These are phyloP conservation scores for Orthonyx spaldingii DNA, from an alignment of 2,113 vertebrate genomes.

Conservation along the genomic window DNA sequence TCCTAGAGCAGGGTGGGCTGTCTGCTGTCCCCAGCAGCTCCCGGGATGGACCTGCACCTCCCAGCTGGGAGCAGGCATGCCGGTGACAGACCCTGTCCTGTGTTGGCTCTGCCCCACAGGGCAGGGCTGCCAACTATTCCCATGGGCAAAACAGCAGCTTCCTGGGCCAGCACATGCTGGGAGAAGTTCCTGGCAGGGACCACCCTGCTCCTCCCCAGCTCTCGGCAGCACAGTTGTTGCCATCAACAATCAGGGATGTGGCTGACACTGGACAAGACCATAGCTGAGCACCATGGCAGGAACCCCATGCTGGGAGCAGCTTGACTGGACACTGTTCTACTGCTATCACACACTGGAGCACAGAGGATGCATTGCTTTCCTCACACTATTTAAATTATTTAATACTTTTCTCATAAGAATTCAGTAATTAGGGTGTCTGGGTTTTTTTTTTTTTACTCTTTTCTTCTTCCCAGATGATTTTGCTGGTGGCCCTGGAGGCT, in stretches of 20 bases:
- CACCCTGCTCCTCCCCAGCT: neutral
- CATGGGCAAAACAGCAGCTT: neutral
- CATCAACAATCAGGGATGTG: neutral
- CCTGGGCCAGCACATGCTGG: neutral
- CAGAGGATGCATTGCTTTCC: neutral
- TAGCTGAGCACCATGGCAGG: neutral
- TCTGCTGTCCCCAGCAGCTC: neutral
- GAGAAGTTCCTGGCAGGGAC: neutral
- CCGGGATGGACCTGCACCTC: neutral
- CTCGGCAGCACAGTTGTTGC: neutral
- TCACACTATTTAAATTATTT: constrained; percentile 71
- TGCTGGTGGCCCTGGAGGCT: constrained; percentile 21
- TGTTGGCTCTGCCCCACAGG: neutral
- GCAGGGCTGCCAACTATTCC: neutral
- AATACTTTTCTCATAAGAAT: constrained; percentile 15
- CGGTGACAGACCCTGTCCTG: fast-evolving
- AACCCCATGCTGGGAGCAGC: neutral
- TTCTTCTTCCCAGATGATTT: constrained; percentile 1
- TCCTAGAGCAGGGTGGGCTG: neutral
- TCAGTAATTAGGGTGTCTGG: neutral
- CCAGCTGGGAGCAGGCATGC: neutral
- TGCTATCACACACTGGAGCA: constrained; percentile 40
- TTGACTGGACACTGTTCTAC: neutral
- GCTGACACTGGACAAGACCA: neutral
- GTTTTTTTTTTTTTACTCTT: neutral